Conservation (phyloP, 2,888 invertebrate species). For the Synanthedon andrenaeformis region DNA sequence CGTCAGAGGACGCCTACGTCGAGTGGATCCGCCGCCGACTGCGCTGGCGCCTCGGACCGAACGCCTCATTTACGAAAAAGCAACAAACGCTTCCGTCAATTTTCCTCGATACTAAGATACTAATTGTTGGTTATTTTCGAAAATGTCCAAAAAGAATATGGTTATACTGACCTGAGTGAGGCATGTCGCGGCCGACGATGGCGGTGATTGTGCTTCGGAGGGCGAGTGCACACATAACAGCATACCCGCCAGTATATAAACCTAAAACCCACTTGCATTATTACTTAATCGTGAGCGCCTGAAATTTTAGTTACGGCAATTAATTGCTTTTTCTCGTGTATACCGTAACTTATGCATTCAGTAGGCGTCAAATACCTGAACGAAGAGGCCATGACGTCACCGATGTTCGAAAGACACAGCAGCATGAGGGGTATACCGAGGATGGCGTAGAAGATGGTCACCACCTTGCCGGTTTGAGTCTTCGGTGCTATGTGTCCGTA, state of each 20-base stretch:
- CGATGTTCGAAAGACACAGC: slow-evolving; percentile 92
- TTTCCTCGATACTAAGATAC: no score
- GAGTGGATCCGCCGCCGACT: slow-evolving; percentile 21
- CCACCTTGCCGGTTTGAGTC: slow-evolving; percentile 92
- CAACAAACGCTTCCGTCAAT: background rate
- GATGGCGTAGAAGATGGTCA: slow-evolving; percentile 96
- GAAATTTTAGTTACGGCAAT: no score
- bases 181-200: slow-evolving; percentile 11
- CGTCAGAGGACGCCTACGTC: slow-evolving; percentile 24
- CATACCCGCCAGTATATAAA: slow-evolving; percentile 95
- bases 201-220: slow-evolving; percentile 67
- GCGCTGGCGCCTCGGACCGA: slow-evolving; percentile 31
- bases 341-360: no score
- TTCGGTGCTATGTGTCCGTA: slow-evolving; percentile 96
- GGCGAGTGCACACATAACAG: slow-evolving; percentile 89
- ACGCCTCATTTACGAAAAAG: slow-evolving; percentile 21
- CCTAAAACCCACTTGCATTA: slow-evolving; percentile 35
- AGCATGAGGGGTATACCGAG: slow-evolving; percentile 95
- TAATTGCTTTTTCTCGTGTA: no score
- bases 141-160: no score
- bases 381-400: slow-evolving; percentile 93
- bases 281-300: no score
- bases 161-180: slow-evolving; percentile 10
- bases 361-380: slow-evolving; percentile 71
- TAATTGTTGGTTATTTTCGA: no score